phyloP scores from a whole-genome alignment of 2,113 vertebrate species.

The Leptocoma aspasia region DNA sequence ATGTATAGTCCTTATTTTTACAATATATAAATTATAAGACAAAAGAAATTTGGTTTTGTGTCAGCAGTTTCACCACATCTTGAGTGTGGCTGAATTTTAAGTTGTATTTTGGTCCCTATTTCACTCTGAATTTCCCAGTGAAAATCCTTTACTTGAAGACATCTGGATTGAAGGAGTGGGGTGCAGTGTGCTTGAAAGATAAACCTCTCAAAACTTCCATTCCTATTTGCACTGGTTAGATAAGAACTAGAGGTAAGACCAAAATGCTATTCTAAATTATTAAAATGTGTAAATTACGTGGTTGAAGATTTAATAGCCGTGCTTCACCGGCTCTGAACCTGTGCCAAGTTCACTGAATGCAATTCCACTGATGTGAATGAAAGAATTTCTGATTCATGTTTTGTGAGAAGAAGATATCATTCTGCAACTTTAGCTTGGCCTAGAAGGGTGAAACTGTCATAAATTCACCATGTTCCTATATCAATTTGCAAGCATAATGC shows the following conservation, averaged over 20 bases:
- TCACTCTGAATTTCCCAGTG: neutral
- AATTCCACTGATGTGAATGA: neutral
- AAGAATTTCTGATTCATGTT: neutral
- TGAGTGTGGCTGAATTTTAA: neutral
- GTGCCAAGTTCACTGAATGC: neutral
- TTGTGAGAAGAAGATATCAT: neutral
- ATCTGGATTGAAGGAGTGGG: neutral
- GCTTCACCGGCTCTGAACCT: neutral
- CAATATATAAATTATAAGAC: neutral
- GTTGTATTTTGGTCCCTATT: neutral
- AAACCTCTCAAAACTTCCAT: neutral
- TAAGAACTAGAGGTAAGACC: neutral
- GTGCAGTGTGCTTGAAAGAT: neutral
- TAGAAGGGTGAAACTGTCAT: neutral
- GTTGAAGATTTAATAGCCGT: neutral
- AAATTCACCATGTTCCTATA: neutral
- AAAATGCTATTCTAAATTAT: neutral
- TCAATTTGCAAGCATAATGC: neutral
- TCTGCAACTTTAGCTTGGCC: neutral
- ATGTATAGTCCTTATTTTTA: neutral
- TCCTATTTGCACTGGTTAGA: neutral
- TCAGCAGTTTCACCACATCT: neutral
- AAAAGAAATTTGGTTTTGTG: neutral
- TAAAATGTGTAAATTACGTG: neutral
- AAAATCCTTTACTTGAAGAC: neutral